These are phyloP conservation scores for Drosophila mettleri DNA, from an alignment of 2,888 invertebrate species.

Conservation along the genomic window DNA sequence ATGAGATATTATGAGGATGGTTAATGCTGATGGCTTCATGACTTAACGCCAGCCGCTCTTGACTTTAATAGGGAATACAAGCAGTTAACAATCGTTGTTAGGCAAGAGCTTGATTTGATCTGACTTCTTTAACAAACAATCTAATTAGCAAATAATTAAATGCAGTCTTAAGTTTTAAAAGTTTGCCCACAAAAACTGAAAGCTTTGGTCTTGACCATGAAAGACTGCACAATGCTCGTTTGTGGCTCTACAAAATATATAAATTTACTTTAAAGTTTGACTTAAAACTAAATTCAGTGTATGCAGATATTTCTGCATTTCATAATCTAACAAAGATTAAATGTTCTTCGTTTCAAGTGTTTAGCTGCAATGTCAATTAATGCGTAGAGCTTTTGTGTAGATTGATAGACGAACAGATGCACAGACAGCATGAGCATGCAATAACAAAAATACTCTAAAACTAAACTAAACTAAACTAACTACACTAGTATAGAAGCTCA, in stretches of 20 bases:
- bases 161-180: neutral
- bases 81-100: neutral
- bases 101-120: neutral
- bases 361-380: no score
- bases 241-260: neutral
- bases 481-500: no score
- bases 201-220: neutral
- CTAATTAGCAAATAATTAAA: neutral
- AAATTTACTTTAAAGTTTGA: neutral
- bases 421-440: no score
- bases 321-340: neutral
- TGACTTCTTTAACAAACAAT: neutral
- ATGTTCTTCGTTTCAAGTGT: no score
- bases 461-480: no score
- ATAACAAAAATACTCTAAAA: no score
- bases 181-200: neutral
- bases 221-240: neutral
- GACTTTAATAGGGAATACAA: neutral
- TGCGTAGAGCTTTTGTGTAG: no score
- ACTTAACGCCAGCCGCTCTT: neutral
- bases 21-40: neutral
- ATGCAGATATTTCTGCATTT: neutral
- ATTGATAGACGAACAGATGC: no score
- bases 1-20: slow-evolving; percentile 20
- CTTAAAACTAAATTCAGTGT: no score